Base-by-base conservation (phyloP, 2,888 invertebrate genomes). In the Sphaerophoria rueppellii region DNA sequence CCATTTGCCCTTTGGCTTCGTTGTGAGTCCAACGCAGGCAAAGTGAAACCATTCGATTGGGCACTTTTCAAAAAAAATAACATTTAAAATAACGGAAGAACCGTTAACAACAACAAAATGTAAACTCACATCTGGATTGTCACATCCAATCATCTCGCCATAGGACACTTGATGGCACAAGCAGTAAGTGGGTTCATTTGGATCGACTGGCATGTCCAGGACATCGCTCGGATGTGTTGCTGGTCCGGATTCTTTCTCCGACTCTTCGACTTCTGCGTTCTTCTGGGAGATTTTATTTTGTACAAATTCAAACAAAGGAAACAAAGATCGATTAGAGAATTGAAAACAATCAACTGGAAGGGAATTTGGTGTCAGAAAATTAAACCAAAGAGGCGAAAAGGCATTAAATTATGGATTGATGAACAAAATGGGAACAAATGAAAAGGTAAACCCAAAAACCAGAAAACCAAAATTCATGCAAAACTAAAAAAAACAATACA, bases 181-280 rank as follows among this genome's bases (percentile, higher is more conserved):
- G 91, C 99, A 99, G 91, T 99, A 99, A 0, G 98, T 99, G 0
- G 99, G 99, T 91, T 99, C 99, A 90, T 99, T 99, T 0, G 99
- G 99, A 93, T 99, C 97, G 0, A 97, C 97, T 0, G 97, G 97
- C 97, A 97, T 97, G 88, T 97, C 97, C 48, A 97, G 92, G 11
- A 97, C 97, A 90, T 97, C 99, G 87, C 98, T 97, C 0, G 97
- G 96, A 92, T 97, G 97, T 0, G 96, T 91, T 11, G 91, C 91
- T 35, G 90, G 88, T 60, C 90, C 90, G 94, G 90, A 90, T 80
- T 92, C 92, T 63, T 90, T 90, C 63, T 97, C 93, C 0, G 90
- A 90, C 80, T 92, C 98, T 80, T 92, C 92, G 55, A 90, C 87
- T 60, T 92, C 92, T 46, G 88, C 87, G 65, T 89, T 89, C 88